These are phyloP conservation scores for Gymnoscopelus braueri DNA, from an alignment of 2,797 vertebrate genomes.

Conservation along the genomic window DNA sequence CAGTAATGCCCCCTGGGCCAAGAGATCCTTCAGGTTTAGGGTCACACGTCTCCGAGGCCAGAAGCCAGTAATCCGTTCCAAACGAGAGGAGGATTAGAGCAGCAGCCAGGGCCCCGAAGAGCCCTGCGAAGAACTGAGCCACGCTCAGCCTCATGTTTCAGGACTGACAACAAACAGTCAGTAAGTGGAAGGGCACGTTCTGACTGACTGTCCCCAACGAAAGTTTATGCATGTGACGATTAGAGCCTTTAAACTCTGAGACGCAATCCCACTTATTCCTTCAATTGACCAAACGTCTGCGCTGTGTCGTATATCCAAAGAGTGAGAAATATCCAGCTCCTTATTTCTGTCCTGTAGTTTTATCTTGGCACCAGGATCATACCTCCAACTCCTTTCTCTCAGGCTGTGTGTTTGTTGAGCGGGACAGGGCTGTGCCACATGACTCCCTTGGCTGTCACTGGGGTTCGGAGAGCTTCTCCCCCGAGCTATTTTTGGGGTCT, in stretches of 20 bases:
- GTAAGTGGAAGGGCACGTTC: constrained; percentile 28
- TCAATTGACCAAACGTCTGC: too few species aligned
- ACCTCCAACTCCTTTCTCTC: constrained; percentile 38
- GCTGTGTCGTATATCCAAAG: constrained; percentile 31
- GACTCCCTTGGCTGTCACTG: constrained; percentile 63
- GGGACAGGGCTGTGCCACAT: constrained; percentile 64
- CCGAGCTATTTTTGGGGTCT: constrained; percentile 90
- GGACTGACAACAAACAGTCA: constrained; percentile 25
- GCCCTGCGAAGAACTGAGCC: constrained; percentile 92
- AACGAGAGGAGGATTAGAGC: constrained; percentile 92
- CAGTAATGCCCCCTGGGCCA: constrained; percentile 12
- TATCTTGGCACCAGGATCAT: constrained; percentile 32
- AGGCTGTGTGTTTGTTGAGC: constrained; percentile 48
- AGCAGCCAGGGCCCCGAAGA: constrained; percentile 92
- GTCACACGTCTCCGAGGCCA: constrained; percentile 88
- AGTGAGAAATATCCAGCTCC: constrained; percentile 7
- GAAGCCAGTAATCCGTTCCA: constrained; percentile 97
- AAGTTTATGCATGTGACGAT: constrained; percentile 52
- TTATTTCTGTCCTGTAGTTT: constrained; percentile 14
- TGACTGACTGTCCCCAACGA: constrained; percentile 36
- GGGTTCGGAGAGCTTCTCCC: constrained; percentile 66
- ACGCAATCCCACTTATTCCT: constrained; percentile 33
- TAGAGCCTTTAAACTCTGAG: constrained; percentile 1
- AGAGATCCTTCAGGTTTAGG: constrained; percentile 10
- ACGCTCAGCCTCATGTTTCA: constrained; percentile 90